Evolutionary conservation across 1,140 invertebrate genomes (phyloP), one percentile per base, ranked within the genome.

Genomic region (Leptinotarsa texana): DNA sequence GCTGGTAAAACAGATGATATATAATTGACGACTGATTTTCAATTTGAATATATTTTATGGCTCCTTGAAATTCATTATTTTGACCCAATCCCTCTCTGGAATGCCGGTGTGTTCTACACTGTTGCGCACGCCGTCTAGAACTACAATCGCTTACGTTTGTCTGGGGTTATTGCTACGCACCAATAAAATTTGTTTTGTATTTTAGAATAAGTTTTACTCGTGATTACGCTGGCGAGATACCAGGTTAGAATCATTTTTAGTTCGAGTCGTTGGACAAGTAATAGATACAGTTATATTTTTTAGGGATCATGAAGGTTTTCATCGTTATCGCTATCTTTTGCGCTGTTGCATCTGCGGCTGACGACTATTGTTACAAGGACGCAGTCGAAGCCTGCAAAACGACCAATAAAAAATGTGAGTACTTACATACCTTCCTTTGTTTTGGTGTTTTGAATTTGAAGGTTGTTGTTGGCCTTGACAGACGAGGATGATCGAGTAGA

Each of bases 301-400:
- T 76, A 84, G 83, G 82, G 84, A 87, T 85, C 70, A 91, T 91
- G 90, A 89, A 89, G 85, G 80, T 86, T 57, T 83, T 90, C 49
- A 85, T 86, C 74, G 74, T 89, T 77, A 80, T 90, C 70, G 81
- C 87, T 57, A 71, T 88, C 70, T 83, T 86, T 74, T 81, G 87
- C 79, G 81, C 90, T 27, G 86, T 86, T 67, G 87, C 86, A 69
- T 83, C 89, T 24, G 84, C 83, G 57, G 86, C 87, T 18, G 83
- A 85, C 4, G 89, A 92, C 51, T 86, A 83, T 62, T 93, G 92
- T 82, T 93, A 90, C 81, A 87, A 86, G 18, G 88, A 90, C 78
- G 88, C 91, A 3, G 84, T 87, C 13, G 81, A 81, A 61, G 89
- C 89, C 68, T 93, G 92, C 78, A 87, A 84, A 57, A 78, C 84